phyloP scores from a whole-genome alignment of 2,888 invertebrate species.

The Zelleria hepariella region DNA sequence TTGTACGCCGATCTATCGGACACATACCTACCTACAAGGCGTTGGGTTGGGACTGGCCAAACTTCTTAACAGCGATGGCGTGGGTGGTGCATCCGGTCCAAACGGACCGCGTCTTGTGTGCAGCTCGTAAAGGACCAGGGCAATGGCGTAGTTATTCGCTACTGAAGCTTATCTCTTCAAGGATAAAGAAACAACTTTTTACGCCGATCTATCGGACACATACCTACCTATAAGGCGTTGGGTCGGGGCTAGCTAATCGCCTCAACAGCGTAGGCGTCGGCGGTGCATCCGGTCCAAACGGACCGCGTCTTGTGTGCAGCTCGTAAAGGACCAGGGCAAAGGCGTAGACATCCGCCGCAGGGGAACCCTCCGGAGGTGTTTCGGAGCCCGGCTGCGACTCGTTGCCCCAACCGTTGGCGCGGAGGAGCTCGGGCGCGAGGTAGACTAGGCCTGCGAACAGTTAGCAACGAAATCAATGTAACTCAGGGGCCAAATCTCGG shows the following conservation, averaged over 20 bases:
- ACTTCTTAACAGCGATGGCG: too few species aligned
- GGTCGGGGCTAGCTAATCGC: slow-evolving; percentile 67
- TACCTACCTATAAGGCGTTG: slow-evolving; percentile 74
- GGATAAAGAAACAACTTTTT: too few species aligned
- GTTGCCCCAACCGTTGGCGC: slow-evolving; percentile 55
- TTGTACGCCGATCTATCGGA: too few species aligned
- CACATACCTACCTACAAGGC: too few species aligned
- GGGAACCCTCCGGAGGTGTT: slow-evolving; percentile 69
- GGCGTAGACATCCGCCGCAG: slow-evolving; percentile 87
- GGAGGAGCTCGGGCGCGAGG: slow-evolving; percentile 84
- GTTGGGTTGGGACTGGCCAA: too few species aligned
- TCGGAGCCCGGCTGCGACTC: slow-evolving; percentile 30
- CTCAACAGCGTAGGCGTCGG: slow-evolving; percentile 76
- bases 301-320: slow-evolving; percentile 87
- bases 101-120: slow-evolving; percentile 90
- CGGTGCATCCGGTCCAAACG: slow-evolving; percentile 81
- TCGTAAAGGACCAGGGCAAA: slow-evolving; percentile 92
- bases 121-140: too few species aligned
- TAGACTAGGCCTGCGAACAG: slow-evolving; percentile 78
- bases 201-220: slow-evolving; percentile 27
- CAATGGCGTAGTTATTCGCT: too few species aligned
- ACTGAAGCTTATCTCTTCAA: too few species aligned
- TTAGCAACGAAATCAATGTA: background rate
- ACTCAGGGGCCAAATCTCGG: background rate
- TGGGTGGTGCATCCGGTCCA: slow-evolving; percentile 77